A percentile compares a stretch with the other conserved stretches of the same genome.
These are phyloP conservation scores for Vicugna pacos DNA, from an alignment of 2,113 vertebrate genomes.

Conservation along the genomic window DNA sequence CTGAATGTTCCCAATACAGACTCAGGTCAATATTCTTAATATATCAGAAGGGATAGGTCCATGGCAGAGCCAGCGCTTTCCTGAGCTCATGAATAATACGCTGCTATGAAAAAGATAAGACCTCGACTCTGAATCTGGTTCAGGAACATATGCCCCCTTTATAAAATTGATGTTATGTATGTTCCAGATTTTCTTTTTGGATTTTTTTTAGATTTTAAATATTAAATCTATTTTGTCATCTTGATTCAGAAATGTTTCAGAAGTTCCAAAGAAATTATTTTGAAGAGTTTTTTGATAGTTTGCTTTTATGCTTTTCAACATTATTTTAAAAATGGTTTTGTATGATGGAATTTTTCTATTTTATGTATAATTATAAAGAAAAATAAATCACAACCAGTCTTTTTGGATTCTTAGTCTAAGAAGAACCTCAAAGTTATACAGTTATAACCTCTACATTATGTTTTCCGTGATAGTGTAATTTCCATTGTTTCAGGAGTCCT, in stretches of 20 bases:
- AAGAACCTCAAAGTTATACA: not conserved
- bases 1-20: not conserved
- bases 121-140: not conserved
- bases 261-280: not conserved
- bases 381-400: not conserved
- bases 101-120: not conserved
- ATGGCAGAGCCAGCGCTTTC: not conserved
- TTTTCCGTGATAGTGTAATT: not conserved
- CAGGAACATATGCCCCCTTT: not conserved
- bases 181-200: not conserved
- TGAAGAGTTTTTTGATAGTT: not conserved
- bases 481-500: accelerated
- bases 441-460: accelerated
- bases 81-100: not conserved
- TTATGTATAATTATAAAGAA: not conserved
- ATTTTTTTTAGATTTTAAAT: not conserved
- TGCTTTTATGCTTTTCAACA: not conserved
- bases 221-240: not conserved
- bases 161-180: not conserved
- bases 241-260: not conserved
- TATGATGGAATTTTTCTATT: not conserved
- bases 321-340: not conserved
- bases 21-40: not conserved
- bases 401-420: not conserved
- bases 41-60: not conserved